These are phyloP conservation scores for Rhinoraja longicauda DNA, from an alignment of 2,797 vertebrate genomes.

Conservation along the genomic window DNA sequence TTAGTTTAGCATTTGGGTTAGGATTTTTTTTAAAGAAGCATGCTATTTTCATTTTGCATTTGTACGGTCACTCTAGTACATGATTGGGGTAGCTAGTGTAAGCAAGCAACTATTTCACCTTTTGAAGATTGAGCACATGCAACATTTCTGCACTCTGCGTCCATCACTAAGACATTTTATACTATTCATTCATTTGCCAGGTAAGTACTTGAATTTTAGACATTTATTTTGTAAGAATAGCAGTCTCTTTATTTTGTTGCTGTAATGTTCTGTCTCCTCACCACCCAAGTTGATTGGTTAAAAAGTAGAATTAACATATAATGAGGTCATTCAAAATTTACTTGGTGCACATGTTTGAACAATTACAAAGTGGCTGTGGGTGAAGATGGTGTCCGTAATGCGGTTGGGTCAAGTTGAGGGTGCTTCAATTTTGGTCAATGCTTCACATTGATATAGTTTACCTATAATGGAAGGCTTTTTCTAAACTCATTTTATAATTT, in stretches of 20 bases:
- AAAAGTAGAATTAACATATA: neutral
- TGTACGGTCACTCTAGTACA: neutral
- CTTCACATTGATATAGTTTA: neutral
- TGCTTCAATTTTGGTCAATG: neutral
- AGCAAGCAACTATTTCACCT: neutral
- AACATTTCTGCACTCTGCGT: neutral
- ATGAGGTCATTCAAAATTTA: neutral
- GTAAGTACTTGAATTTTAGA: neutral
- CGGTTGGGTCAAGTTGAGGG: neutral
- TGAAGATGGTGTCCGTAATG: neutral
- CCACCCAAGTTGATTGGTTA: no score
- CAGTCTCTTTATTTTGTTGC: neutral
- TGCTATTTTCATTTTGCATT: neutral
- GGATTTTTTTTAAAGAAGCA: neutral
- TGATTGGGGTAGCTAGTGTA: neutral
- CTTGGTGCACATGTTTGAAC: neutral
- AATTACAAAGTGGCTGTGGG: neutral
- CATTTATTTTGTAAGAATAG: neutral
- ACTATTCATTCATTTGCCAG: neutral
- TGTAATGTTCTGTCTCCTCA: neutral
- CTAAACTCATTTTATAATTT: no score
- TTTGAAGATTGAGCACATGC: neutral
- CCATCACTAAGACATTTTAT: neutral
- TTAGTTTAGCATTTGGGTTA: neutral
- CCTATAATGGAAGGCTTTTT: no score